Conservation (phyloP, 2,113 vertebrate species). For the Pterocles burchelli region DNA sequence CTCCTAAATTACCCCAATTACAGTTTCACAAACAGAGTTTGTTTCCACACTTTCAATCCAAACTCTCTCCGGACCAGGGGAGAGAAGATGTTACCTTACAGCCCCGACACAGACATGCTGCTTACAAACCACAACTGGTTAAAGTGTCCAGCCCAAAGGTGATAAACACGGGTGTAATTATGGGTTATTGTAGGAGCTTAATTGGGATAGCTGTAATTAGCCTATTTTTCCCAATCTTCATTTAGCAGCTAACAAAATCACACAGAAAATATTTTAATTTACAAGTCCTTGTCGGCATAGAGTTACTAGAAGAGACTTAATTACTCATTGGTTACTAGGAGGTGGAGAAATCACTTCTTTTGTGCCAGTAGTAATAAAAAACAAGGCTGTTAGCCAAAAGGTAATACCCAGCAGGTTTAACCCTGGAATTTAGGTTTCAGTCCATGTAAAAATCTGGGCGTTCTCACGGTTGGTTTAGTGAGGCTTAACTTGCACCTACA, state of each 20-base stretch:
- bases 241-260: conserved; percentile 50
- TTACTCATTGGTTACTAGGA: background rate
- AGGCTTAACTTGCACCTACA: too few relatives aligned
- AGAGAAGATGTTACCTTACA: background rate
- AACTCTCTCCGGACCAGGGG: background rate
- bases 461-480: too few relatives aligned
- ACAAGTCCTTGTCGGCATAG: background rate
- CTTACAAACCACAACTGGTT: conserved; percentile 73
- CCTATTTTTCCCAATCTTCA: conserved; percentile 32
- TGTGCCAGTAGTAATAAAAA: background rate
- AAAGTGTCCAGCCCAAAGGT: conserved; percentile 74
- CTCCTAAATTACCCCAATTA: background rate
- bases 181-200: conserved; percentile 67
- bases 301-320: conserved; percentile 24
- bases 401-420: too few relatives aligned
- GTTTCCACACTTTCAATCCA: background rate
- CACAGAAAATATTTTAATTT: conserved; percentile 42
- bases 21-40: background rate
- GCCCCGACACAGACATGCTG: background rate
- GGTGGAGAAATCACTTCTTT: conserved; percentile 23
- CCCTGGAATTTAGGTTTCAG: too few relatives aligned
- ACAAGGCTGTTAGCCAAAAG: too few relatives aligned
- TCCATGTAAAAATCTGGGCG: too few relatives aligned
- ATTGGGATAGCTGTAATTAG: conserved; percentile 69
- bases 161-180: conserved; percentile 74